Percentiles rank a stretch among this genome's conserved stretches.
These are phyloP conservation scores for Pandemis heparana DNA, from an alignment of 2,888 invertebrate species.

Conservation along the genomic window DNA sequence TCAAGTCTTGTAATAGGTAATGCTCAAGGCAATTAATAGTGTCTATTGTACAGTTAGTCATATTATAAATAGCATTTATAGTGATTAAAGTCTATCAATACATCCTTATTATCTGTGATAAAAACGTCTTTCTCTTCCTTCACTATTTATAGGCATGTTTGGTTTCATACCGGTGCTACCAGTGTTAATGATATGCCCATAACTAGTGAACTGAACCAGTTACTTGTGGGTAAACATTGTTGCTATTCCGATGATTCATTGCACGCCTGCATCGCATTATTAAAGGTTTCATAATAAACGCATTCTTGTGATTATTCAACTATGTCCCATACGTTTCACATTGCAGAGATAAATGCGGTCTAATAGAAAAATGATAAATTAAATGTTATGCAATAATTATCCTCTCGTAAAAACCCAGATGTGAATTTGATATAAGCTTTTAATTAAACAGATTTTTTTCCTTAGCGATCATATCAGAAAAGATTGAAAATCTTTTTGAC, in stretches of 20 bases:
- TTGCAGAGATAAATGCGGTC: constrained; percentile 31
- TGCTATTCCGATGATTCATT: constrained; percentile 39
- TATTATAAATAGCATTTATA: background rate
- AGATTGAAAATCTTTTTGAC: background rate
- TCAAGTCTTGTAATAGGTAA: background rate
- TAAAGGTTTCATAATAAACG: constrained; percentile 42
- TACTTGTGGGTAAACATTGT: constrained; percentile 34
- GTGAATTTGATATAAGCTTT: background rate
- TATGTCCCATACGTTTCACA: constrained; percentile 25
- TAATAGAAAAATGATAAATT: constrained; percentile 8
- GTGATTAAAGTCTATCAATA: background rate
- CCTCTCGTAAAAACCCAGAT: background rate
- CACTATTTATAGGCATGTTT: constrained; percentile 12
- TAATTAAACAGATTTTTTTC: background rate
- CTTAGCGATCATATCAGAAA: background rate
- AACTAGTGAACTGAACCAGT: constrained; percentile 31
- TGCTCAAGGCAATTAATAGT: background rate
- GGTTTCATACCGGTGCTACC: constrained; percentile 9
- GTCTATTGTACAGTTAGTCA: background rate
- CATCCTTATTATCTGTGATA: background rate
- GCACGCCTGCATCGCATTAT: constrained; percentile 36
- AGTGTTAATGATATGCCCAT: constrained; percentile 30
- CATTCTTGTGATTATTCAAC: constrained; percentile 37
- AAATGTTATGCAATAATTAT: constrained; percentile 27
- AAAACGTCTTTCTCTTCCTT: constrained; percentile 17